Conservation (phyloP, 2,113 vertebrate genomes). For the Sprattus sprattus region DNA sequence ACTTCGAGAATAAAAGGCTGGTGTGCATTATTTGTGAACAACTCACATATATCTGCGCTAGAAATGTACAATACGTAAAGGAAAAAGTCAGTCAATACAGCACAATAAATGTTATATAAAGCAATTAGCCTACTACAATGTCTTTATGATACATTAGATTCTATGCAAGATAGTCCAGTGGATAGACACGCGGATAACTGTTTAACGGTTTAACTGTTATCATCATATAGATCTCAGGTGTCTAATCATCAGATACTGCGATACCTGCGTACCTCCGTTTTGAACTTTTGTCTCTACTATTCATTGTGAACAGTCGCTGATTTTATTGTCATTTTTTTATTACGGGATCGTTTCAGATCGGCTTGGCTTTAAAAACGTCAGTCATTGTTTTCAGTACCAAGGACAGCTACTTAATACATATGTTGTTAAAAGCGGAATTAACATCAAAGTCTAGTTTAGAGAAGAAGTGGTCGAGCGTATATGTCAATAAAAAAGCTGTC, state of each 20-base stretch:
- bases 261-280: too few relatives aligned
- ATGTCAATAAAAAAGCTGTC: background rate
- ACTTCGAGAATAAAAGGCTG: background rate
- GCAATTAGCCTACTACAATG: background rate
- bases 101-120: background rate
- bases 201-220: background rate
- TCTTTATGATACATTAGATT: background rate
- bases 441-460: background rate
- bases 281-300: background rate
- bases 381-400: constrained; percentile 58
- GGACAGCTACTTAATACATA: constrained; percentile 52
- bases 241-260: too few relatives aligned
- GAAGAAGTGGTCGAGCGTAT: background rate
- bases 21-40: background rate
- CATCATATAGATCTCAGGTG: background rate
- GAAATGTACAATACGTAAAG: background rate
- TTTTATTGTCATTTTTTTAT: background rate
- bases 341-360: background rate
- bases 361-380: background rate
- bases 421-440: background rate
- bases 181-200: background rate
- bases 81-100: too few relatives aligned
- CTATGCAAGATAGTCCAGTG: background rate
- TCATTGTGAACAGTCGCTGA: background rate
- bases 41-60: background rate